Evolutionary conservation across 2,888 invertebrate species (phyloP), one percentile per base, ranked within the genome.

Genomic region (Leptothorax acervorum): DNA sequence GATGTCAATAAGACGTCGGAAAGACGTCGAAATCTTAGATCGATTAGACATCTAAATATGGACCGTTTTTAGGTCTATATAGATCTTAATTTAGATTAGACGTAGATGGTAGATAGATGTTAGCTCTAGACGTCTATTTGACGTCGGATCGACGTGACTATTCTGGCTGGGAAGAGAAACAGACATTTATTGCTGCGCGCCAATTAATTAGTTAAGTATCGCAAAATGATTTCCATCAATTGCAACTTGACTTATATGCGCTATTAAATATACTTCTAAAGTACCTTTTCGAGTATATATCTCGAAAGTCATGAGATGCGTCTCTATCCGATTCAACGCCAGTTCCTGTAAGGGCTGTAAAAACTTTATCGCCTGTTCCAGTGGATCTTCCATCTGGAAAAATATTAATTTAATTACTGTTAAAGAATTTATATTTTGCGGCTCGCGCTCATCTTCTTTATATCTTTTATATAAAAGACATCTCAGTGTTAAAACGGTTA

Each of bases 261-360:
- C 5, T 62, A 23, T 65, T 65, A 35, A 48, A 55, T 65, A n/a
- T 66, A 65, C 2, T 35, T 1, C 1, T 35, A 28, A 60, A n/a
- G 39, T 95, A 97, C 98, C 98, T 97, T 99, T 99, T 93, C 99
- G 97, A 95, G 96, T 97, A 95, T 99, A 99, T 92, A 99, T 98
- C 96, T 99, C 99, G 95, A 99, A 99, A 93, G 99, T 99, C 97
- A 99, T 97, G 93, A 99, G 96, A 96, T 99, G 99, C 93, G 99
- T 99, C 94, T 99, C 98, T 96, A 99, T 98, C 94, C 97, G 97
- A 93, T 98, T 96, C 86, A 98, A 97, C 90, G 98, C 98, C 93
- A 99, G 96, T 89, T 97, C 96, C 95, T 99, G 98, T 91, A 99
- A 96, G 62, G 99, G 99, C 94, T 97, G 97, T 90, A 99, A 96